Evolutionary conservation across 2,888 invertebrate species (phyloP).

Genomic region (Macaria notata): DNA sequence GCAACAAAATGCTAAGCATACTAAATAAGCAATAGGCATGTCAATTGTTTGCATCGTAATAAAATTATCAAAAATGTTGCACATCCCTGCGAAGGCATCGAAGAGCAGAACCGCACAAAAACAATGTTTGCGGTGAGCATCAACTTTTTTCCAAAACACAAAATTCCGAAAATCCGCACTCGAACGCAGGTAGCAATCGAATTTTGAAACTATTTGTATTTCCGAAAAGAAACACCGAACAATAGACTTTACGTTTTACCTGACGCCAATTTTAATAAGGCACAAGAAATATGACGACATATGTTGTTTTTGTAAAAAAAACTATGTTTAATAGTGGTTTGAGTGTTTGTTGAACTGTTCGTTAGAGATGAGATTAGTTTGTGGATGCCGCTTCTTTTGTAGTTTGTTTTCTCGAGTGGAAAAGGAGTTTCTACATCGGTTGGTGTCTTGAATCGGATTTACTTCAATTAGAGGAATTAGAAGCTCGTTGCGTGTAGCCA

Average conservation of each 20-base stretch:
- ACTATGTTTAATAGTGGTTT: slow-evolving; percentile 39
- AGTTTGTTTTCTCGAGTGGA: slow-evolving; percentile 52
- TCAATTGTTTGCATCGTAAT: too few relatives aligned
- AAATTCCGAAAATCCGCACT: slow-evolving; percentile 76
- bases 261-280: slow-evolving; percentile 78
- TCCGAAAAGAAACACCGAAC: slow-evolving; percentile 68
- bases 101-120: slow-evolving; percentile 63
- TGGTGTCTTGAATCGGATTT: slow-evolving; percentile 66
- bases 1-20: too few relatives aligned
- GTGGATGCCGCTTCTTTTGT: slow-evolving; percentile 59
- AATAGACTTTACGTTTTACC: slow-evolving; percentile 72
- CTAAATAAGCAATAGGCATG: too few relatives aligned
- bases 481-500: slow-evolving; percentile 44
- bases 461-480: slow-evolving; percentile 64
- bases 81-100: slow-evolving; percentile 46
- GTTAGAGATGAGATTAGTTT: slow-evolving; percentile 66
- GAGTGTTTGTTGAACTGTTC: slow-evolving; percentile 64
- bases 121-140: slow-evolving; percentile 80
- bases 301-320: slow-evolving; percentile 44
- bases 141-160: slow-evolving; percentile 62
- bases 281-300: slow-evolving; percentile 76
- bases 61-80: slow-evolving; percentile 36
- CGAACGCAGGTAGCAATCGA: slow-evolving; percentile 75
- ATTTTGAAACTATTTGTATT: slow-evolving; percentile 77
- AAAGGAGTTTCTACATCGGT: slow-evolving; percentile 68